Conservation (phyloP, 2,113 vertebrate species). For the Coptodon rendalli region DNA sequence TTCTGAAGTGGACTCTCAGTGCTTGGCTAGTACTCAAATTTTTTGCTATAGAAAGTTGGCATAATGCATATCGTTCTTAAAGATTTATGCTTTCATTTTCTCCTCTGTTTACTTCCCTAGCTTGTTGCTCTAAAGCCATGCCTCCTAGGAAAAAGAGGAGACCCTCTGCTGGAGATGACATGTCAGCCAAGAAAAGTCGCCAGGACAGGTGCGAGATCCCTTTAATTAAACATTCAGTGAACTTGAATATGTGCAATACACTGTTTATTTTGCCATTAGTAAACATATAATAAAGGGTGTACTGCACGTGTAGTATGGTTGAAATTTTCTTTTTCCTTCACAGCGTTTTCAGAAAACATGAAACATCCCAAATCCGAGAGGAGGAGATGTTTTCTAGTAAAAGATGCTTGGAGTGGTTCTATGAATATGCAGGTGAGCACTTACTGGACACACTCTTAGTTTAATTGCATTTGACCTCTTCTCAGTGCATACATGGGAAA, state of each 20-base stretch:
- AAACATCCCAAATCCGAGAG: slow-evolving; percentile 87
- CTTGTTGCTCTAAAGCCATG: slow-evolving; percentile 97
- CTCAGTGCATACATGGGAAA: neutral
- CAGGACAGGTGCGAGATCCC: slow-evolving; percentile 85
- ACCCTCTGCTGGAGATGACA: slow-evolving; percentile 92
- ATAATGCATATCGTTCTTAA: neutral
- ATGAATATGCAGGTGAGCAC: slow-evolving; percentile 91
- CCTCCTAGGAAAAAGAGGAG: slow-evolving; percentile 99
- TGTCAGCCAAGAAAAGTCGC: slow-evolving; percentile 96
- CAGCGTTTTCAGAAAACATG: slow-evolving; percentile 95
- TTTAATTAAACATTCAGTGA: neutral
- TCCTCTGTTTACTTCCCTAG: slow-evolving; percentile 45
- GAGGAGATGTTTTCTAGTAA: slow-evolving; percentile 96
- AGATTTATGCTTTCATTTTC: neutral
- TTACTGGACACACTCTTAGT: neutral
- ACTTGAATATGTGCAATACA: neutral
- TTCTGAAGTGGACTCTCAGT: neutral
- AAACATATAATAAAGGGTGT: neutral
- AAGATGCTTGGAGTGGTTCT: slow-evolving; percentile 98
- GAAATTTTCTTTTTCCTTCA: slow-evolving; percentile 30
- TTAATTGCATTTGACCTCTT: neutral
- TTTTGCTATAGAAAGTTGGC: neutral
- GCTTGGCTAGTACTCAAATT: neutral
- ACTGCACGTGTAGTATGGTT: neutral
- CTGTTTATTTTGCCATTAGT: neutral